Evolutionary conservation across 2,113 vertebrate species (phyloP).

Genomic region (Kobus ellipsiprymnus): DNA sequence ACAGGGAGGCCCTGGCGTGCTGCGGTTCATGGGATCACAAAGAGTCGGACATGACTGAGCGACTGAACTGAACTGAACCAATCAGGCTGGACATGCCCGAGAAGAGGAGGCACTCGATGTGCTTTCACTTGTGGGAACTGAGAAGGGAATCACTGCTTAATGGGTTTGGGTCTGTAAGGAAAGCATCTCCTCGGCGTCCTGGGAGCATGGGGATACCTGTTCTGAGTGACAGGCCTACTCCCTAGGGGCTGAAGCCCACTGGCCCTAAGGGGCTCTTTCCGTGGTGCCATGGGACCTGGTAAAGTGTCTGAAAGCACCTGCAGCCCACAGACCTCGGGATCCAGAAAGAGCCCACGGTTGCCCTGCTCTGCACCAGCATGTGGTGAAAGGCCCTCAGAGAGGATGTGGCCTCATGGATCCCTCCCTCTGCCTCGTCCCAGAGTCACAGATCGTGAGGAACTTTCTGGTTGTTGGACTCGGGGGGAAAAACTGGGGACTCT

Average conservation of each 20-base stretch:
- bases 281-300: not conserved
- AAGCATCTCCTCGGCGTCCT: not conserved
- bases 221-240: not conserved
- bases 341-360: fast-evolving
- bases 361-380: fast-evolving
- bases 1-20: not conserved
- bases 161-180: not conserved
- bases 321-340: fast-evolving
- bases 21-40: fast-evolving
- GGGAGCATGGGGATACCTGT: not conserved
- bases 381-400: not conserved
- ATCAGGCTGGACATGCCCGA: not conserved
- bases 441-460: fast-evolving
- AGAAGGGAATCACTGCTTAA: not conserved
- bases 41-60: fast-evolving
- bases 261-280: not conserved
- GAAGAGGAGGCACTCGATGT: not conserved
- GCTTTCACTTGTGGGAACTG: not conserved
- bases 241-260: not conserved
- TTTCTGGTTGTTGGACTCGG: not conserved
- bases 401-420: not conserved
- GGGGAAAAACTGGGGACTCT: not conserved
- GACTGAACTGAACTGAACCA: not conserved
- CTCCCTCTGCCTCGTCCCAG: fast-evolving
- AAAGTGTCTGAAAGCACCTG: not conserved